These are phyloP conservation scores for Campoletis raptor DNA, from an alignment of 2,888 invertebrate genomes.

Conservation along the genomic window DNA sequence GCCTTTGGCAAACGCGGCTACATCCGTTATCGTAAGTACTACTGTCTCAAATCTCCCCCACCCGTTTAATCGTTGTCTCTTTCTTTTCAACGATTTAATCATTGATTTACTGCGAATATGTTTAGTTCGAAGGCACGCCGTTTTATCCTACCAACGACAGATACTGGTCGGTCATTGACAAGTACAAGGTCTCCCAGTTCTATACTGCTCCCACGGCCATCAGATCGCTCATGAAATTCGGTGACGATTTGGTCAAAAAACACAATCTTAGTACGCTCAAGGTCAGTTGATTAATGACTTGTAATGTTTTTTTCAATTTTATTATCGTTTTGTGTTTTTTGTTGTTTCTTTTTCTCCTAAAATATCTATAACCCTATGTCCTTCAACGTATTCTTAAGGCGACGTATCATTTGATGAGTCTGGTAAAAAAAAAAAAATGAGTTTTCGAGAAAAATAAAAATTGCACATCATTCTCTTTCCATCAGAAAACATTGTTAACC, in stretches of 20 bases:
- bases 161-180: slow-evolving; percentile 96
- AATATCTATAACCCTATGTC: background rate
- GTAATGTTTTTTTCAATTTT: background rate
- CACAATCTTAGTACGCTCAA: slow-evolving; percentile 84
- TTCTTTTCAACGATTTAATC: slow-evolving; percentile 10
- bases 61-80: background rate
- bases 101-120: background rate
- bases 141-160: slow-evolving; percentile 97
- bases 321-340: background rate
- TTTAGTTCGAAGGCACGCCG: slow-evolving; percentile 97
- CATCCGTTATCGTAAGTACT: slow-evolving; percentile 94
- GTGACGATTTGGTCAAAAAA: slow-evolving; percentile 93
- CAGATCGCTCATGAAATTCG: slow-evolving; percentile 97
- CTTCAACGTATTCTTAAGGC: background rate
- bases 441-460: no score
- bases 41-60: background rate
- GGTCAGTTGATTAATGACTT: slow-evolving; percentile 73
- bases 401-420: no score
- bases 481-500: no score
- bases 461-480: no score
- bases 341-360: background rate
- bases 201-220: slow-evolving; percentile 99
- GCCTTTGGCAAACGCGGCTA: slow-evolving; percentile 96
- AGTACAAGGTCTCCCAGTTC: slow-evolving; percentile 97
- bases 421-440: no score